Conservation (phyloP, 2,888 invertebrate genomes). For the Dryomyza anilis region DNA sequence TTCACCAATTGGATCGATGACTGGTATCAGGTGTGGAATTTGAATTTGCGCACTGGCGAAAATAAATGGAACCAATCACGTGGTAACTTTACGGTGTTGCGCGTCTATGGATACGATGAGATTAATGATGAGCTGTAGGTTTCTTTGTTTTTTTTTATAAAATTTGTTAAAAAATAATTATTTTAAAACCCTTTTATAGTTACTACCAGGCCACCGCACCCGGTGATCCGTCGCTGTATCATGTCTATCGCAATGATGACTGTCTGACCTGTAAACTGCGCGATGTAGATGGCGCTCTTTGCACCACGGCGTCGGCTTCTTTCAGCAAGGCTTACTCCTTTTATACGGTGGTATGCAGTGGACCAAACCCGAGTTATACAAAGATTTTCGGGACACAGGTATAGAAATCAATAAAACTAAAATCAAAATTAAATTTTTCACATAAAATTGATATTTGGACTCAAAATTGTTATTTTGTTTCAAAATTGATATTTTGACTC, state of each 20-base stretch:
- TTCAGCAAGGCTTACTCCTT: conserved; percentile 70
- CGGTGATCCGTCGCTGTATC: conserved; percentile 71
- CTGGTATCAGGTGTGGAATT: conserved; percentile 61
- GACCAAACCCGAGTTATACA: conserved; percentile 68
- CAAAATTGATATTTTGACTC: too few species aligned
- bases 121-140: conserved; percentile 65
- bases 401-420: neutral
- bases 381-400: conserved; percentile 64
- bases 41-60: conserved; percentile 49
- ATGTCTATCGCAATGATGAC: conserved; percentile 65
- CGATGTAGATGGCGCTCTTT: conserved; percentile 66
- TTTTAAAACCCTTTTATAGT: conserved; percentile 59
- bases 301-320: conserved; percentile 66
- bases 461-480: too few species aligned
- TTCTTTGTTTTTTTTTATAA: neutral
- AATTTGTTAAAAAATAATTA: neutral
- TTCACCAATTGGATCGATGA: conserved; percentile 61
- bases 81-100: conserved; percentile 67
- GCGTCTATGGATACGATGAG: conserved; percentile 69
- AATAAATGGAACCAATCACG: conserved; percentile 47
- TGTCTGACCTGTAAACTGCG: conserved; percentile 74
- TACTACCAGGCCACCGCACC: conserved; percentile 74
- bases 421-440: too few species aligned
- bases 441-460: too few species aligned
- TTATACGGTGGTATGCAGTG: conserved; percentile 72